phyloP scores from a whole-genome alignment of 2,797 vertebrate species.

The Columba guinea region DNA sequence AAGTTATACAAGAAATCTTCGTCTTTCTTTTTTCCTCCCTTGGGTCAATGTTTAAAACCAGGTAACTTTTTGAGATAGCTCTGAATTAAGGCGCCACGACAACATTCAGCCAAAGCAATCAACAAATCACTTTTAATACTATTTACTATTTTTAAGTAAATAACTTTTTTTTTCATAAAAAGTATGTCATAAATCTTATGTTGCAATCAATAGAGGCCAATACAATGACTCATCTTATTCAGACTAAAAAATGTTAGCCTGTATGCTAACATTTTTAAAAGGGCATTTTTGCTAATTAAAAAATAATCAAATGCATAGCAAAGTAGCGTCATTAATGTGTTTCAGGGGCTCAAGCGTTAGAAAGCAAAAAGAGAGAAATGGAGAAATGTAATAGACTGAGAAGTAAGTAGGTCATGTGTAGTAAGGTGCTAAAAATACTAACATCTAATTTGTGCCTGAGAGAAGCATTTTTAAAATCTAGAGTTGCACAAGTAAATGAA shows the following conservation, averaged over 20 bases:
- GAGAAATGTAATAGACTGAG: neutral
- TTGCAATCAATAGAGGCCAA: neutral
- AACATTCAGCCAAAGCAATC: neutral
- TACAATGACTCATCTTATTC: neutral
- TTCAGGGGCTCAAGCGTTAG: neutral
- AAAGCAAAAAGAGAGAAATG: neutral
- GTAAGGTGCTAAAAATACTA: constrained; percentile 7
- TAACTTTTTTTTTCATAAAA: neutral
- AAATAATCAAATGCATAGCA: neutral
- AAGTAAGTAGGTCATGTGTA: constrained; percentile 46
- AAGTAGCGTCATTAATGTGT: neutral
- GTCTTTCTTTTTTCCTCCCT: neutral
- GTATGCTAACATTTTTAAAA: neutral
- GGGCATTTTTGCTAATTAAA: neutral
- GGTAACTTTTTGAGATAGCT: neutral
- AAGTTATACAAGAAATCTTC: neutral
- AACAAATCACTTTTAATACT: neutral
- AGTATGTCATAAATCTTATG: neutral
- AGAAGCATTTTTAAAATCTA: constrained; percentile 23
- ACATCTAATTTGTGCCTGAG: neutral
- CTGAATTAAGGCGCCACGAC: neutral
- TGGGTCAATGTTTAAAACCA: neutral
- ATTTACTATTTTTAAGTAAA: neutral
- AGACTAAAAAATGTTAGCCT: neutral
- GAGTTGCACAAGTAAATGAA: neutral